phyloP scores from a whole-genome alignment of 2,113 vertebrate genomes.

The Panthera tigris region DNA sequence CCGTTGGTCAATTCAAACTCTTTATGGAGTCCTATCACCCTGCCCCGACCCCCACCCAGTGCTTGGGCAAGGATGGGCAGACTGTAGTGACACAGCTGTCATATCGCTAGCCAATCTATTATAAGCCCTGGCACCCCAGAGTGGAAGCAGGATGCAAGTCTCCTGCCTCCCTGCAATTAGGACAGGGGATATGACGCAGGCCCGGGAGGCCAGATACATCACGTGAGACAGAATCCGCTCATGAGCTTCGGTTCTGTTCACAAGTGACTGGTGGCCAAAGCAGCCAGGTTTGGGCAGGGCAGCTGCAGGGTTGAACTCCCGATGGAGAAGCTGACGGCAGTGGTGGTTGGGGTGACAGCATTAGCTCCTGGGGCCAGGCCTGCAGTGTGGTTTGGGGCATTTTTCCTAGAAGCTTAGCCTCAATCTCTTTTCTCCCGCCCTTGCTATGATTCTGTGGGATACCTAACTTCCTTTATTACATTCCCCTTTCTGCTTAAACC shows the following conservation, averaged over 20 bases:
- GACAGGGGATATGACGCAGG: neutral
- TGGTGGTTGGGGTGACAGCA: neutral
- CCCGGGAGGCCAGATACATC: neutral
- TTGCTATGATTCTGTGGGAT: conserved; percentile 15
- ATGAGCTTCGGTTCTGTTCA: neutral
- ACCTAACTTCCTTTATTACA: neutral
- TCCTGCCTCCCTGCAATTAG: neutral
- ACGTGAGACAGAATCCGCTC: neutral
- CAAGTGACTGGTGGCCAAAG: neutral
- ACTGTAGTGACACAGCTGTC: neutral
- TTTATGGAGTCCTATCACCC: neutral
- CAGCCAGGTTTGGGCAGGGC: neutral
- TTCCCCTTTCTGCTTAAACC: conserved; percentile 10
- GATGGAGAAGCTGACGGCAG: neutral
- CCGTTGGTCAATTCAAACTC: neutral
- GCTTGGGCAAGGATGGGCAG: neutral
- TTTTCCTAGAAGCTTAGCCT: conserved; percentile 63
- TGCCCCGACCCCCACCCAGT: neutral
- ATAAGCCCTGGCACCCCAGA: neutral
- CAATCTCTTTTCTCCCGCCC: conserved; percentile 4
- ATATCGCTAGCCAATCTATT: neutral
- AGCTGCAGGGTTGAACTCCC: neutral
- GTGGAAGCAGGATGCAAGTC: neutral
- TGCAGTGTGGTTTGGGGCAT: conserved; percentile 52
- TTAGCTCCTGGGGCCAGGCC: neutral